These are phyloP conservation scores for Polypterus senegalus DNA, from an alignment of 2,113 vertebrate species.

Conservation along the genomic window DNA sequence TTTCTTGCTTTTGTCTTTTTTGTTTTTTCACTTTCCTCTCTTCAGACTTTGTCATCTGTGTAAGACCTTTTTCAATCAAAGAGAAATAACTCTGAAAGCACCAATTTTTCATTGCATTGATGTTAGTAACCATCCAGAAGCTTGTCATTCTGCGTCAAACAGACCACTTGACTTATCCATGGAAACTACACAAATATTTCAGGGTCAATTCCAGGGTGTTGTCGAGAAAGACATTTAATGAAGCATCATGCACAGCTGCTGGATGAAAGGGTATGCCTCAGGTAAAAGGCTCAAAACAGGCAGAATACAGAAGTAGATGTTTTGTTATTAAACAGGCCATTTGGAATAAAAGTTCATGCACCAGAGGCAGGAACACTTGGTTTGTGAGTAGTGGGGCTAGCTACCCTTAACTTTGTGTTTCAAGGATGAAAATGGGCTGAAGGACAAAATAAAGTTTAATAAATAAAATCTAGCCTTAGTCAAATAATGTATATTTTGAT, in stretches of 20 bases:
- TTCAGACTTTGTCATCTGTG: no score
- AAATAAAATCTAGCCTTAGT: no score
- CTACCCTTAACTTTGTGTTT: slow-evolving; percentile 23
- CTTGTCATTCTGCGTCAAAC: no score
- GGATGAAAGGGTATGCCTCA: slow-evolving; percentile 37
- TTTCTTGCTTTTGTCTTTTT: no score
- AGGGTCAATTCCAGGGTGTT: slow-evolving; percentile 39
- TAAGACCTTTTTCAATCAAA: no score
- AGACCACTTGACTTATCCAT: slow-evolving; percentile 12
- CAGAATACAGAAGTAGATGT: slow-evolving; percentile 25
- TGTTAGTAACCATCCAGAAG: no score
- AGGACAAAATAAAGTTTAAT: not conserved
- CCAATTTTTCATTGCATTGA: no score
- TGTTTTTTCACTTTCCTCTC: no score
- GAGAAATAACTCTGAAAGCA: no score
- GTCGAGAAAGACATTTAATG: slow-evolving; percentile 47
- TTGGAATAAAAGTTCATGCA: slow-evolving; percentile 3
- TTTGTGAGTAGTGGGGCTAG: not conserved
- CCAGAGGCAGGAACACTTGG: not conserved
- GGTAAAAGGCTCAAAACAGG: slow-evolving; percentile 38
- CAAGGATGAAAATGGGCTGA: slow-evolving; percentile 5
- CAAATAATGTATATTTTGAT: no score
- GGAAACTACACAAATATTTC: slow-evolving; percentile 35
- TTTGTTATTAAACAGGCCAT: slow-evolving; percentile 21
- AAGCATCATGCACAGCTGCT: slow-evolving; percentile 55